These are phyloP conservation scores for Zeuzera pyrina DNA, from an alignment of 2,888 invertebrate species.

Conservation along the genomic window DNA sequence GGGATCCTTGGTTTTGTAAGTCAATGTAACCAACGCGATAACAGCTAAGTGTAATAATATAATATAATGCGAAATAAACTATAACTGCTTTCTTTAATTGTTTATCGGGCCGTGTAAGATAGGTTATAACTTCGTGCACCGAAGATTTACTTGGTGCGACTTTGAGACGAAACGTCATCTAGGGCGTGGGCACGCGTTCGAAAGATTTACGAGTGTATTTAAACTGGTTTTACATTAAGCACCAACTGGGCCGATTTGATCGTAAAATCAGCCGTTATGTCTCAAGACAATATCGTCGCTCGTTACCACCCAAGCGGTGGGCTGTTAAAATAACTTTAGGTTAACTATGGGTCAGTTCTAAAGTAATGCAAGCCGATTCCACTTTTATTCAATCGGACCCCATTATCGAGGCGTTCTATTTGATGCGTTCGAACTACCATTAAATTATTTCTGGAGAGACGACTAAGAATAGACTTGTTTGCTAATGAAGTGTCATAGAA, in stretches of 20 bases:
- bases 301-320: constrained; percentile 56
- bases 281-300: constrained; percentile 57
- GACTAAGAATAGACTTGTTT: constrained; percentile 20
- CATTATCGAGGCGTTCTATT: constrained; percentile 10
- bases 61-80: no score
- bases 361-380: constrained; percentile 20
- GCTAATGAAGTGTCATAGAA: constrained; percentile 21
- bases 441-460: not conserved
- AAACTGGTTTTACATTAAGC: constrained; percentile 67
- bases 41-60: no score
- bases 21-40: no score
- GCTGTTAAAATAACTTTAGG: constrained; percentile 53
- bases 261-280: constrained; percentile 62
- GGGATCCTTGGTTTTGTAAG: no score
- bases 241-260: constrained; percentile 62
- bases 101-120: no score
- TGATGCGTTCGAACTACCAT: not conserved
- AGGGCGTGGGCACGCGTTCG: constrained; percentile 54
- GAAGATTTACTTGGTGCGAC: not conserved
- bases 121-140: not conserved
- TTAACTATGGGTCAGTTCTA: constrained; percentile 48
- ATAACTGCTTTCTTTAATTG: no score
- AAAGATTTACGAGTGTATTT: constrained; percentile 67
- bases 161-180: constrained; percentile 30
- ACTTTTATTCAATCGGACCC: constrained; percentile 19